A percentile compares a stretch with the other conserved stretches of the same genome.
These are phyloP conservation scores for Oscheius sp. DNA, from an alignment of 1,140 invertebrate species.

Conservation along the genomic window DNA sequence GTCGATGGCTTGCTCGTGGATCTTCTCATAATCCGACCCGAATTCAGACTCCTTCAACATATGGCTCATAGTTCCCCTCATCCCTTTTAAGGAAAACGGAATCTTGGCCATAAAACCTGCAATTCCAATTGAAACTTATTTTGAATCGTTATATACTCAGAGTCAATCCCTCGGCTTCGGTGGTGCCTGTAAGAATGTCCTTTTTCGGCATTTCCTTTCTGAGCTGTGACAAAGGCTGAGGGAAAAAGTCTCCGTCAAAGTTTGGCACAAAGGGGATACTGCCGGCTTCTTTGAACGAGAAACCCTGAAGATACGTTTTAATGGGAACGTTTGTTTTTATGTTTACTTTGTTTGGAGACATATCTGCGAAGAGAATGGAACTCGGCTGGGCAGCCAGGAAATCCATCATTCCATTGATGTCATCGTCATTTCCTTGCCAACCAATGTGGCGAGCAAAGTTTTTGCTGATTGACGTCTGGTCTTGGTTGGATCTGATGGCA, in stretches of 20 bases:
- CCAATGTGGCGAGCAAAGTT: neutral
- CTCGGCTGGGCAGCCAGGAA: slow-evolving; percentile 8
- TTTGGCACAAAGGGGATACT: slow-evolving; percentile 17
- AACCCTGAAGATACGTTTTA: slow-evolving; percentile 14
- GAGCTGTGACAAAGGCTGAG: slow-evolving; percentile 14
- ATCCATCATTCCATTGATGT: neutral
- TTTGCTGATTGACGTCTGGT: neutral
- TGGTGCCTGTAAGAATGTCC: slow-evolving; percentile 29
- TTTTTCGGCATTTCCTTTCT: slow-evolving; percentile 24
- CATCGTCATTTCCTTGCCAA: neutral
- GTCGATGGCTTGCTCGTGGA: neutral
- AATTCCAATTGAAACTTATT: no score
- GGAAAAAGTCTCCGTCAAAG: slow-evolving; percentile 37
- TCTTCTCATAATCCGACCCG: slow-evolving; percentile 6
- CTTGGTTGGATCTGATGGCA: slow-evolving; percentile 29
- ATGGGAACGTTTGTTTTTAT: neutral
- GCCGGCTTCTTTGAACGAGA: neutral
- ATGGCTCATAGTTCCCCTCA: neutral
- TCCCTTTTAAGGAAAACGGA: slow-evolving; percentile 7
- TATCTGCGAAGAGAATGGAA: neutral
- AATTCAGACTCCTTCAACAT: slow-evolving; percentile 24
- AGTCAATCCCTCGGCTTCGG: slow-evolving; percentile 32
- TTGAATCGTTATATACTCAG: no score
- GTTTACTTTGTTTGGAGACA: slow-evolving; percentile 1
- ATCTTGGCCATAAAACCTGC: slow-evolving; percentile 9